A percentile compares a stretch with the other conserved stretches of the same genome.
Conservation (phyloP, 2,113 vertebrate species). For the Procavia capensis region DNA sequence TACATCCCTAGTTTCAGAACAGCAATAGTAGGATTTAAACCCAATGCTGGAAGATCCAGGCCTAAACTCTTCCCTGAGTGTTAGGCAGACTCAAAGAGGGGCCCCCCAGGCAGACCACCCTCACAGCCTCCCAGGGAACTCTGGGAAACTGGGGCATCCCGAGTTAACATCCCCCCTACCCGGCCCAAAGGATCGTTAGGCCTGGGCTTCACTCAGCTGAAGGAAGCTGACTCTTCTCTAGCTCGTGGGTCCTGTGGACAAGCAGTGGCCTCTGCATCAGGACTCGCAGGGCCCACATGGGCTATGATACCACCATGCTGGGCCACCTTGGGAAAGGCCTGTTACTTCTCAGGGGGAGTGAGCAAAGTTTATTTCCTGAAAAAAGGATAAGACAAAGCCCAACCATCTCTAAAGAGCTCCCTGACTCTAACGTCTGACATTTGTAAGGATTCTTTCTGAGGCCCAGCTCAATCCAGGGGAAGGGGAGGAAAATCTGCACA, state of each 20-base stretch:
- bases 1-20: neutral
- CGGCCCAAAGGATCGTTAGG: neutral
- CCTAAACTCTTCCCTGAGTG: neutral
- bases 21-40: neutral
- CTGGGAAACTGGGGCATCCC: neutral
- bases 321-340: neutral
- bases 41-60: neutral
- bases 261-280: neutral
- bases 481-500: neutral
- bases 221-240: neutral
- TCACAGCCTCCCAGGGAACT: neutral
- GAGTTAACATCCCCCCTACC: neutral
- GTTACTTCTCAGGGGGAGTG: neutral
- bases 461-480: neutral
- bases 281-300: neutral
- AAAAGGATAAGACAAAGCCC: neutral
- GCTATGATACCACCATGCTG: neutral
- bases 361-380: neutral
- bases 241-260: accelerated
- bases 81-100: neutral
- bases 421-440: neutral
- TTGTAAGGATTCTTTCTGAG: neutral
- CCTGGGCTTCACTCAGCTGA: neutral
- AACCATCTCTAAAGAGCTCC: neutral
- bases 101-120: too few species aligned